Evolutionary conservation across 37 sponge, comb jelly and placozoan genomes (phyloP).

Genomic region (Chondrosia reniformis): DNA sequence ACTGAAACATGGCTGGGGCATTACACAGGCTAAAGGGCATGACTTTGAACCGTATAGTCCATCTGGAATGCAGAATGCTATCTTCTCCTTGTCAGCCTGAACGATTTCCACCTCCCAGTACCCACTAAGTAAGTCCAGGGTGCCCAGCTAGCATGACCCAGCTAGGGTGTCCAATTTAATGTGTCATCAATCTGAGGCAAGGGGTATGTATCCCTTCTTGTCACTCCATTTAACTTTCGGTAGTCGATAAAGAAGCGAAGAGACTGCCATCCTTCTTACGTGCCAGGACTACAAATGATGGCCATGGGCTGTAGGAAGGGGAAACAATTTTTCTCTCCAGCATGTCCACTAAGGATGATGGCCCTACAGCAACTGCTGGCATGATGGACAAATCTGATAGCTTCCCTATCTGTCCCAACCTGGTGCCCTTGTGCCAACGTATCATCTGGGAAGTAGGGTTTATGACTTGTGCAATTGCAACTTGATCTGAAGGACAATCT

Average conservation of each 20-base stretch:
- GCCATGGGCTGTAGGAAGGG: slow-evolving; percentile 6
- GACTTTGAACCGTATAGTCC: slow-evolving; percentile 8
- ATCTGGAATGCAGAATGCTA: neutral
- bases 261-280: neutral
- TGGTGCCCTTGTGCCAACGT: neutral
- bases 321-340: neutral
- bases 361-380: neutral
- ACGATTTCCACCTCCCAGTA: slow-evolving; percentile 18
- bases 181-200: neutral
- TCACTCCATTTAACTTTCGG: slow-evolving; percentile 1
- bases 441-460: too few relatives aligned
- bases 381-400: neutral
- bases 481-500: too few relatives aligned
- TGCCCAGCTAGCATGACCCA: slow-evolving; percentile 7
- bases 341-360: neutral
- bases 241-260: slow-evolving; percentile 14
- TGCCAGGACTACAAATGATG: neutral
- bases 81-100: neutral
- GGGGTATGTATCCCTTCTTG: slow-evolving; percentile 24
- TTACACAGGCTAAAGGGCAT: neutral
- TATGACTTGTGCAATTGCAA: too few relatives aligned
- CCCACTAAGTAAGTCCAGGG: slow-evolving; percentile 5
- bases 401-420: neutral
- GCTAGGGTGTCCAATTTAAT: neutral
- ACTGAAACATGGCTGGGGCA: too few relatives aligned